phyloP scores from a whole-genome alignment of 2,113 vertebrate species.

The Phrynosoma blainvillii region DNA sequence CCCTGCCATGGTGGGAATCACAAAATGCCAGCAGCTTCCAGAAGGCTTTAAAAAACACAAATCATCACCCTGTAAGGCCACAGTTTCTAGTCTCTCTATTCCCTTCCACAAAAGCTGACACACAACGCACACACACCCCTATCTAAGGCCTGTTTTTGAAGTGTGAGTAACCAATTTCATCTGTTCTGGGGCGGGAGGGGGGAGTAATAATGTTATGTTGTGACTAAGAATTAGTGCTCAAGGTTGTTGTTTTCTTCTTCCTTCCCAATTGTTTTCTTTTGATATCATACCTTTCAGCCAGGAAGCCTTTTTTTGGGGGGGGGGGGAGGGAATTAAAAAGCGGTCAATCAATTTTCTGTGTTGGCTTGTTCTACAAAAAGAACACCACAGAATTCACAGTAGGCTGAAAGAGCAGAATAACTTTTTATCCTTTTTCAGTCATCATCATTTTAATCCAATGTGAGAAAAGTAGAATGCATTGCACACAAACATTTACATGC shows the following conservation, averaged over 20 bases:
- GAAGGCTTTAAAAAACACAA: too few relatives aligned
- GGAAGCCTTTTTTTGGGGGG: background rate
- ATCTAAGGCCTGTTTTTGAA: too few relatives aligned
- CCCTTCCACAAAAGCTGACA: background rate
- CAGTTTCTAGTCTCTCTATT: too few relatives aligned
- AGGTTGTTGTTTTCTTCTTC: background rate
- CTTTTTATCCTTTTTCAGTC: background rate
- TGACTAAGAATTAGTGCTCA: background rate
- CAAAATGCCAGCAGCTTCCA: background rate
- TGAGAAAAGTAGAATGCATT: background rate
- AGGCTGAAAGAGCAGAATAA: background rate
- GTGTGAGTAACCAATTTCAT: too few relatives aligned
- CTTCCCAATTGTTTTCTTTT: background rate
- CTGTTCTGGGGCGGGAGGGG: background rate
- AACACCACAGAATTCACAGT: too few relatives aligned
- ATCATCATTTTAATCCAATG: background rate
- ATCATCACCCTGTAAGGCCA: background rate
- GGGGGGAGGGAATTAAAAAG: background rate
- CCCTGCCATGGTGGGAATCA: too few relatives aligned
- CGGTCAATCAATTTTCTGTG: background rate
- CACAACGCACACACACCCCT: too few relatives aligned
- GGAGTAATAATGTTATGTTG: background rate
- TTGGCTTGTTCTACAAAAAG: background rate
- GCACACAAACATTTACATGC: background rate
- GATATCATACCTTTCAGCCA: background rate